Evolutionary conservation across 1,140 invertebrate genomes (phyloP).

Genomic region (Monochamus saltuarius): DNA sequence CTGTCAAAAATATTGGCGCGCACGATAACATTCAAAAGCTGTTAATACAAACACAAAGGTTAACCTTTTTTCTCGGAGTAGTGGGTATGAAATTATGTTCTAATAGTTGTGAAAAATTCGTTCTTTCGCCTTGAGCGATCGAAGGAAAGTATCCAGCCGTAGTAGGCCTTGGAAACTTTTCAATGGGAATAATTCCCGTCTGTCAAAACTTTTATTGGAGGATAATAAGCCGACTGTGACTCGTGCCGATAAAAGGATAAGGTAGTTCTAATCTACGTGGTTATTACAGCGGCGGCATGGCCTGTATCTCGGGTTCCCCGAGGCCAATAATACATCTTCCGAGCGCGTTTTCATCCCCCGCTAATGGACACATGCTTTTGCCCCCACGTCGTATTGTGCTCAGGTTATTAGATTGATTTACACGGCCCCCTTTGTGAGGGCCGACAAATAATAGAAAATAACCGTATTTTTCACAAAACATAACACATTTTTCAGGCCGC

Average conservation of each 20-base stretch:
- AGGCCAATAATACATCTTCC: neutral
- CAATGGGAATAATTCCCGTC: no score
- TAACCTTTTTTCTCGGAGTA: no score
- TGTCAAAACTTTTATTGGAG: no score
- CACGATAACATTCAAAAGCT: no score
- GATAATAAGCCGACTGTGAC: neutral
- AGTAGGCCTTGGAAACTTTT: no score
- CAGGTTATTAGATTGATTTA: slow-evolving; percentile 7
- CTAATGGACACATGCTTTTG: slow-evolving; percentile 1
- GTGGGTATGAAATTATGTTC: no score
- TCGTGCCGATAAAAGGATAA: slow-evolving; percentile 1
- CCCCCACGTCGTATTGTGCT: slow-evolving; percentile 4
- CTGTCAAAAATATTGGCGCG: no score
- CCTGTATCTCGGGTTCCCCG: neutral
- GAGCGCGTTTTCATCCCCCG: neutral
- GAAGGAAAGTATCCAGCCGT: no score
- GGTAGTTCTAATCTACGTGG: slow-evolving; percentile 1
- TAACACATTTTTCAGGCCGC: slow-evolving; percentile 9
- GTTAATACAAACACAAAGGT: no score
- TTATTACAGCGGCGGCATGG: neutral
- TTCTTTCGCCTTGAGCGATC: no score
- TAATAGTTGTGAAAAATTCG: no score
- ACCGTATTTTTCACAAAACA: slow-evolving; percentile 15
- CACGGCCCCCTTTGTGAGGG: neutral
- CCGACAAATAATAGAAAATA: slow-evolving; percentile 8